Evolutionary conservation across 1,140 invertebrate species (phyloP), one percentile per base, ranked within the genome.

Genomic region (Papilio xuthus): DNA sequence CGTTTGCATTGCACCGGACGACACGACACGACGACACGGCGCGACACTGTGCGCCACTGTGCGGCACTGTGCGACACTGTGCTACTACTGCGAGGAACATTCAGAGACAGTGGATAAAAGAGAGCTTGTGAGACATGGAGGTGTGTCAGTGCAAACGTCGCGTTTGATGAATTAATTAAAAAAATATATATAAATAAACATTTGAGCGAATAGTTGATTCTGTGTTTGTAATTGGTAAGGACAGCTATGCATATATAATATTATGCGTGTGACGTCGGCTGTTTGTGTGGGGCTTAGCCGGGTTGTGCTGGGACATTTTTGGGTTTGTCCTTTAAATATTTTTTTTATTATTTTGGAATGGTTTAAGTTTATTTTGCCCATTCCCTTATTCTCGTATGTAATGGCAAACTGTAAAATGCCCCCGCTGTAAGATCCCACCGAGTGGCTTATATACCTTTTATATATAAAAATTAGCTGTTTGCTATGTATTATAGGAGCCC

Each of bases 171-270:
- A 79, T 81, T 69, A 77, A 79, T 60, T 70, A 76, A 60, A 71
- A 78, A 80, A 74, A 78, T n/a, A 50, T 13, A 53, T 20, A 53
- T 20, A 44, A 44, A 72, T 26, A 60, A 67, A 67, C 60, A 67
- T 79, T 80, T 83, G 87, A 89, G 84, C 85, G 87, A 86, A 89
- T 87, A 90, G 86, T 85, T 86, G 86, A 88, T 89, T 89, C 84
- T 88, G 88, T 90, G 85, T 91, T 90, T 89, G 88, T 89, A 89
- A 86, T 89, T 84, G 83, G 85, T 88, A 88, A 90, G 88, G 88
- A 90, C 86, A 89, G 88, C 89, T 91, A 90, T 89, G 87, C 86
- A 86, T 86, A 82, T 83, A 86, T 84, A 85, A 89, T 86, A 79
- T 82, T 81, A 85, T 84, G 89, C 86, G 89, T 84, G 86, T 81